Evolutionary conservation across 2,888 invertebrate species (phyloP).

Genomic region (Phyllotreta striolata): DNA sequence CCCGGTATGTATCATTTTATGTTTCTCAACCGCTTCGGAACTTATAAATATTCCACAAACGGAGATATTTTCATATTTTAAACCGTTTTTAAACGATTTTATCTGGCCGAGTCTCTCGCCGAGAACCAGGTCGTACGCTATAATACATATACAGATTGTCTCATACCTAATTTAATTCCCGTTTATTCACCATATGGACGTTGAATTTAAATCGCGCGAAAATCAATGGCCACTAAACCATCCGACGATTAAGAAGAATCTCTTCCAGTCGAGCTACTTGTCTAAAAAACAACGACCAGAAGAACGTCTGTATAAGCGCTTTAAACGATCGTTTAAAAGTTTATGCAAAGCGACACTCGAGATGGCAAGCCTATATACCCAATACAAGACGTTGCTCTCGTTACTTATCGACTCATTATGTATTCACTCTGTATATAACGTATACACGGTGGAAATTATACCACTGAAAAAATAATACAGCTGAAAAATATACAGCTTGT

Average conservation of each 20-base stretch:
- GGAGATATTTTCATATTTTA: conserved; percentile 25
- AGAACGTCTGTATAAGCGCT: conserved; percentile 41
- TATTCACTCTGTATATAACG: too few relatives aligned
- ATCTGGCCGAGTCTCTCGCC: conserved; percentile 8
- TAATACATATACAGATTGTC: too few relatives aligned
- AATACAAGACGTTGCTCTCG: conserved; percentile 40
- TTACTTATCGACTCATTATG: too few relatives aligned
- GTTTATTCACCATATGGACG: too few relatives aligned
- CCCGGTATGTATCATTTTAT: conserved; percentile 37
- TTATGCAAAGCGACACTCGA: conserved; percentile 46
- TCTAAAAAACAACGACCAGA: conserved; percentile 34
- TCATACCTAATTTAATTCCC: too few relatives aligned
- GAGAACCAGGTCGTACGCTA: too few relatives aligned
- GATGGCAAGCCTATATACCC: conserved; percentile 44
- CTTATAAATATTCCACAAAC: conserved; percentile 28
- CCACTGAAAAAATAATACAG: too few relatives aligned
- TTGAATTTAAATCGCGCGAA: too few relatives aligned
- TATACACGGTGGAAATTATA: too few relatives aligned
- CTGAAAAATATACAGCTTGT: too few relatives aligned
- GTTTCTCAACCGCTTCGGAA: conserved; percentile 28
- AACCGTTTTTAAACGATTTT: conserved; percentile 19
- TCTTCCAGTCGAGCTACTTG: conserved; percentile 40
- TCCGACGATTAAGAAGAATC: conserved; percentile 31
- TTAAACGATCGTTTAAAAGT: conserved; percentile 39
- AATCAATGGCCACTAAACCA: conserved; percentile 14